Evolutionary conservation across 2,113 vertebrate species (phyloP), one percentile per base, ranked within the genome.

Genomic region (Steatornis caripensis): DNA sequence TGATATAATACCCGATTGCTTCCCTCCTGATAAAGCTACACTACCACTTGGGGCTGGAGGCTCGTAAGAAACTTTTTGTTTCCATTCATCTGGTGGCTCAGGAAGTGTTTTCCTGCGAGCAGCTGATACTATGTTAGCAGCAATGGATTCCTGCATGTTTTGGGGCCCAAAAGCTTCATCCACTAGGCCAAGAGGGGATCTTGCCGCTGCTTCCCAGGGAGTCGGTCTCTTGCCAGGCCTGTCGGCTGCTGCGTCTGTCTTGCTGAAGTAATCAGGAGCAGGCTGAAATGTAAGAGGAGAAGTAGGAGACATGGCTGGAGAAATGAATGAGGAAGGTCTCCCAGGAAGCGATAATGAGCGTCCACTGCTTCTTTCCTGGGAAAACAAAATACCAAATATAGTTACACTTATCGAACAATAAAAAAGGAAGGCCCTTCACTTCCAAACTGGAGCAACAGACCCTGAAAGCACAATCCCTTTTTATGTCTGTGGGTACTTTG

Each of bases 141-240:
- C 98, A 8, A 99, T 97, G 74, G 98, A 98, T 79, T 99, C 98
- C 92, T 99, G 98, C 79, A 99, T 98, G 89, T 87, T 98, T 86
- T 98, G 98, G 80, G 97, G 97, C 57, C 85, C 62, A 75, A 99
- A 99, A 37, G 99, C 99, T 78, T 99, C 99, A 91, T 99, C 99
- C 86, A 99, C 99, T 11, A 99, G 97, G 45, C 99, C 99, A 29
- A 99, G 96, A 34, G 99, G 99, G 84, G 99, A 99, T 43, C 97
- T 98, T 29, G 99, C 98, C 0, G 99, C 99, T 6, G 99, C 99
- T 97, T 99, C 99, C 99, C 99, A 99, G 55, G 99, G 99, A 15
- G 98, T 98, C 16, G 96, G 97, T 64, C 98, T 98, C 97, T 98
- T 99, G 95, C 75, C 91, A 48, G 97, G 93, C 91, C 95, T 98